Base-by-base conservation (phyloP, 2,888 invertebrate species). In the Thyatira batis region DNA sequence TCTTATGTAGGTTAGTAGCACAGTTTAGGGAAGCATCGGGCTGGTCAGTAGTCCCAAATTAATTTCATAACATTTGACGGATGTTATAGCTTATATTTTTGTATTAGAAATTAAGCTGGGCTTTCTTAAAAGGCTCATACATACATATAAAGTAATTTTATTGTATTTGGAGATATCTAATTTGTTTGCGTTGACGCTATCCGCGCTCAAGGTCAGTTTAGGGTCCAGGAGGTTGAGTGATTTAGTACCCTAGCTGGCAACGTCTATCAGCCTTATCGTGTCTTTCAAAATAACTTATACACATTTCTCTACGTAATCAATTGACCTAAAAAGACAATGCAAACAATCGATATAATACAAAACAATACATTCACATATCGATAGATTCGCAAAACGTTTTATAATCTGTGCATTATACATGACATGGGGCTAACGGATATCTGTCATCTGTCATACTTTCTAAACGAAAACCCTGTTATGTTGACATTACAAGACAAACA, bases 401-500 rank as follows among this genome's bases (percentile, higher is more conserved):
- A 3, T 33, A 33, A 3, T 44, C 44, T 21, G 1, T 20, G 4
- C 4, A 21, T 3, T 20, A 10, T 20, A 20, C 11, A 23, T 13
- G 23, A 17, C 9, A 21, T 28, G n/a, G n/a, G n/a, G n/a, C n/a
- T n/a, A n/a, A n/a, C n/a, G n/a, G n/a, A n/a, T n/a, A n/a, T n/a
- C n/a, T n/a, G n/a, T n/a, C n/a, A 28, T 48, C 48, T 17, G 48
- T 20, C 27, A 39, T 39, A 56, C 53, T 58, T 50, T 58, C 56
- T 58, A 48, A 28, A 55, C 54, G 48, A 28, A 52, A 51, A 53
- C 17, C 27, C 39, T 33, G 25, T 39, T 54, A 43, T 63, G 64
- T 54, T 45, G 50, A 51, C 60, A 30, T 48, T 50, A 49, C 28
- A 46, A 45, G 52, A 48, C 27, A 27, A 17, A 13, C 51, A 57